phyloP scores from a whole-genome alignment of 2,113 vertebrate species.

The Callithrix jacchus region DNA sequence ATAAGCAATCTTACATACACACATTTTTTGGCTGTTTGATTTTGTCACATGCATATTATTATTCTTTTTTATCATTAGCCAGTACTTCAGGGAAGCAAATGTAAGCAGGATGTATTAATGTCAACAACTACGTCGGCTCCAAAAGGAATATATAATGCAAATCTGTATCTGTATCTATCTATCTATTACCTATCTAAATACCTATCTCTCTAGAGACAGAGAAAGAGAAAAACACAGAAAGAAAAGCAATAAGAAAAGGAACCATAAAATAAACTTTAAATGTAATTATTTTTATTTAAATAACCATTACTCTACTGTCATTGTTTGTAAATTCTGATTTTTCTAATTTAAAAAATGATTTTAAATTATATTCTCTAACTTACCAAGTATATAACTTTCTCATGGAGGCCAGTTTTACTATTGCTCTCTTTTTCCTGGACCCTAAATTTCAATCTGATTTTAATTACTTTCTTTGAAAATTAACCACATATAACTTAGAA shows the following conservation, averaged over 20 bases:
- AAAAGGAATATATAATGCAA: not conserved
- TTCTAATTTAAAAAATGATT: not conserved
- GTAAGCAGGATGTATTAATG: not conserved
- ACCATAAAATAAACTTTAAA: not conserved
- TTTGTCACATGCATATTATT: not conserved
- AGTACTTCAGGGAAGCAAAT: not conserved
- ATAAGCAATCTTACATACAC: not conserved
- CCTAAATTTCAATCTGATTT: not conserved
- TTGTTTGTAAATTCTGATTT: not conserved
- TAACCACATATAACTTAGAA: not conserved
- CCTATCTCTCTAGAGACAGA: not conserved
- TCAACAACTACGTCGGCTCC: not conserved
- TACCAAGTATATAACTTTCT: not conserved
- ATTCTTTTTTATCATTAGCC: not conserved
- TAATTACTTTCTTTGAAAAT: not conserved
- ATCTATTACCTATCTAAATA: not conserved
- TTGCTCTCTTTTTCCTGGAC: not conserved
- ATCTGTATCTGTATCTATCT: not conserved
- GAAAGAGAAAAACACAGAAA: not conserved
- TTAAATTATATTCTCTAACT: not conserved
- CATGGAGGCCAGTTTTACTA: not conserved
- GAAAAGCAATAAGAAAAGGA: not conserved
- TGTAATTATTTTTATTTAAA: not conserved
- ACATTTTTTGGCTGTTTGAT: not conserved
- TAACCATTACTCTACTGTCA: not conserved